Base-by-base conservation (phyloP, 2,797 vertebrate species). In the Enteromius argenteus region DNA sequence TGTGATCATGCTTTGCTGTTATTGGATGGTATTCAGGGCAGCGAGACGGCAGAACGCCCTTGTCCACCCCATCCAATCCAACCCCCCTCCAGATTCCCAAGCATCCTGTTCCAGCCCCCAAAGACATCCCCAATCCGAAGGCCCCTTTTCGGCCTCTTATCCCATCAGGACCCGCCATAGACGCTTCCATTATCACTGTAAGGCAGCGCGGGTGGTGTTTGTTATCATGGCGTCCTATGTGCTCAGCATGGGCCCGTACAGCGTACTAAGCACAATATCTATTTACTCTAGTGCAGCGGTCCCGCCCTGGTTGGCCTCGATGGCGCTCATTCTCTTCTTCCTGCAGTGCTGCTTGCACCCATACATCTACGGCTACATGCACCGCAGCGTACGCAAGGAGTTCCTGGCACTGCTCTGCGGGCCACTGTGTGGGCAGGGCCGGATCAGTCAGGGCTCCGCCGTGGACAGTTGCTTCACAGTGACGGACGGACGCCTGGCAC, bases 361-460 rank as follows among this genome's bases (percentile, higher is more conserved):
- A 0, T 97, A 97, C 89, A 95, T 97, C 88, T 97, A 97, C 3
- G 96, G 97, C 23, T 98, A 97, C 94, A 97, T 97, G 96, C 96
- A 97, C 89, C 96, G 96, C 71, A 96, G 96, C 3, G 96, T 97
- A 73, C 95, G 96, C 87, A 96, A 96, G 85, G 97, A 97, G 87
- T 96, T 97, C 87, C 90, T 96, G 35, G 93, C 94, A 0, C 82
- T 97, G 86, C 92, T 98, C 69, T 96, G 94, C 0, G 95, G 94
- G 21, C 85, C 96, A 0, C 93, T 96, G 85, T 95, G 95, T 85
- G 94, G 92, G 72, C 92, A 93, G 74, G 92, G 91, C 1, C 91
- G 90, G 32, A 89, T 92, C 64, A 92, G 91, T 74, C 93, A 93
- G 80, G 93, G 91, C 86, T 96, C 95, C 0, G 94, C 90, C 0